Evolutionary conservation across 2,797 vertebrate genomes (phyloP), one percentile per base, ranked within the genome.

Genomic region (Sebastes umbrosus): DNA sequence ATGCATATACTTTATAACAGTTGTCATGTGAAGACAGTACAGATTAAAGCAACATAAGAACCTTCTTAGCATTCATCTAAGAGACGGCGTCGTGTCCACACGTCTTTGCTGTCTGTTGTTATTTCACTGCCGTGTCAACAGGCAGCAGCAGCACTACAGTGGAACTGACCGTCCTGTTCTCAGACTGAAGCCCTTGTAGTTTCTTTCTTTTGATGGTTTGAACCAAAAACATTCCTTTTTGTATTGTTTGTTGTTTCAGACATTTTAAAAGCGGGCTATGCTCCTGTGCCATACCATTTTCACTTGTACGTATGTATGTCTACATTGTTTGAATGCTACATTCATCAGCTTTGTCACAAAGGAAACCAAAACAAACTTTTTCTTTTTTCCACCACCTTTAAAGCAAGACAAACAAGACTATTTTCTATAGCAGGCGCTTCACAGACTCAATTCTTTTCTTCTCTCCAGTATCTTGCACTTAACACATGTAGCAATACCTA

Each of bases 401-500:
- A 94, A 88, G 73, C 73, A 89, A 91, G 79, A 92, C 84, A 92
- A 92, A 94, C 87, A 94, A 95, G 87, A 92, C 92, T 86, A 85
- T 88, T 84, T 83, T 79, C 76, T 94, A 84, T 93, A 94, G 92
- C 91, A 91, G 88, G 90, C 92, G 75, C 95, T 96, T 97, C 95
- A 95, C 94, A 93, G 86, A 94, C 86, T 80, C 89, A 84, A 75
- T 93, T 95, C 58, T 94, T 96, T 93, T 95, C 89, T 95, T 96
- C 93, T 96, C 92, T 96, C 93, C 93, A 96, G 87, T 97, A 96
- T 94, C 94, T 98, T 97, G 96, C 96, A 97, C 96, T 97, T 95
- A 87, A 96, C 96, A 97, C 95, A 96, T 96, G 95, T 97, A 97
- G 97, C 96, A 98, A 98, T 98, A 98, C 94, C 93, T 95, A 94